Evolutionary conservation across 2,888 invertebrate genomes (phyloP).

Genomic region (Harpalus rubripes): DNA sequence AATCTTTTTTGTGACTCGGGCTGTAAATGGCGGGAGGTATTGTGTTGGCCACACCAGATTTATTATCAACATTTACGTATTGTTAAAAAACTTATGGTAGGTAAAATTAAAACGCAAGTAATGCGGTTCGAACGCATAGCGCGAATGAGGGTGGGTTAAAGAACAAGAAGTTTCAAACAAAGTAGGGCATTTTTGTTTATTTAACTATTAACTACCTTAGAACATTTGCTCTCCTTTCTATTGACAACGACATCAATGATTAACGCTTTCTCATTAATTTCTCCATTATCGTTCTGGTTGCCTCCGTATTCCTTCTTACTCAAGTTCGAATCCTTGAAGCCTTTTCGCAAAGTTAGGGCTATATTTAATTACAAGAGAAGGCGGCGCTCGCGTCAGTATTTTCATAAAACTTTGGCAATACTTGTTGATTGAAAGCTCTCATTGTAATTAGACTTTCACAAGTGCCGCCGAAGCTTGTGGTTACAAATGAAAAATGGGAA

Average conservation of each 20-base stretch:
- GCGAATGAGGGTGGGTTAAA: no score
- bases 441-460: constrained; percentile 55
- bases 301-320: not conserved
- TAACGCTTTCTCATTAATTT: constrained; percentile 59
- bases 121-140: no score
- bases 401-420: constrained; percentile 62
- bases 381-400: constrained; percentile 33
- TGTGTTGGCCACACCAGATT: no score
- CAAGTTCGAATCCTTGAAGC: not conserved
- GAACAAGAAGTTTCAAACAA: no score
- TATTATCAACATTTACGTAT: no score
- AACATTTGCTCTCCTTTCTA: not conserved
- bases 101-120: no score
- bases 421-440: constrained; percentile 58
- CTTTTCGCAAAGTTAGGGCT: constrained; percentile 2
- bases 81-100: no score
- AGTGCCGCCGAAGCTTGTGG: constrained; percentile 6
- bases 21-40: no score
- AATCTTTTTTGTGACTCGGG: no score
- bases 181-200: no score
- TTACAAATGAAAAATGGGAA: constrained; percentile 15
- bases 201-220: no score
- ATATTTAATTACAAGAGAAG: constrained; percentile 49
- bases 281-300: constrained; percentile 32
- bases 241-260: constrained; percentile 30